Evolutionary conservation across 2,113 vertebrate species (phyloP), one percentile per base, ranked within the genome.

Genomic region (Dromiciops gliroides): DNA sequence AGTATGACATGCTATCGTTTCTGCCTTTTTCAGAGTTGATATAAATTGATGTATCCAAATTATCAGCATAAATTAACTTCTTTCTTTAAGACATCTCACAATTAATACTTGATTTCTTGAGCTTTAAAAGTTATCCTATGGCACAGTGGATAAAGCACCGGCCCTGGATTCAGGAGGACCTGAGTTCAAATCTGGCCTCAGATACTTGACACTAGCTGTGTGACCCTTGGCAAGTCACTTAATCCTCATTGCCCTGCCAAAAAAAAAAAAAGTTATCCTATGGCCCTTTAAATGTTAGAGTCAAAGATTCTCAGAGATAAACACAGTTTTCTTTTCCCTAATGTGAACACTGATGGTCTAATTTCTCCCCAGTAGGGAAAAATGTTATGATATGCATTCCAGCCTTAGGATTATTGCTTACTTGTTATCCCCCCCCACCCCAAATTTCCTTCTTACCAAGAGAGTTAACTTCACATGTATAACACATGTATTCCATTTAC

Each of bases 291-390:
- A 89, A 51, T 25, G 22, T 48, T 14, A 93, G 25, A 75, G 16
- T 92, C 19, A 95, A 92, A 31, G 37, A 92, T 5, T 89, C 44
- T 92, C 60, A 89, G 9, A 89, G 9, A 37, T 4, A 89, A 93
- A 2, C n/a, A 89, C 67, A 37, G 10, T 47, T 47, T 91, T 89
- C 88, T 19, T 25, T 51, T 91, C 67, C 93, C 48, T 97, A 53
- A 89, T 47, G 5, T 49, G 44, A 4, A 90, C 28, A 31, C 6
- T n/a, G 60, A 75, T 75, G 31, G 12, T n/a, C 14, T 23, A n/a
- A 44, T 83, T 44, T 44, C n/a, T 44, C 67, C n/a, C 1, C n/a
- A n/a, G 5, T 75, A n/a, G 16, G 16, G n/a, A 83, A 44, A 75
- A 83, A 83, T 44, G 7, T 83, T 83, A 83, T 44, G 2, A 83